Evolutionary conservation across 1,140 invertebrate genomes (phyloP).

Genomic region (Glossosoma conforme): DNA sequence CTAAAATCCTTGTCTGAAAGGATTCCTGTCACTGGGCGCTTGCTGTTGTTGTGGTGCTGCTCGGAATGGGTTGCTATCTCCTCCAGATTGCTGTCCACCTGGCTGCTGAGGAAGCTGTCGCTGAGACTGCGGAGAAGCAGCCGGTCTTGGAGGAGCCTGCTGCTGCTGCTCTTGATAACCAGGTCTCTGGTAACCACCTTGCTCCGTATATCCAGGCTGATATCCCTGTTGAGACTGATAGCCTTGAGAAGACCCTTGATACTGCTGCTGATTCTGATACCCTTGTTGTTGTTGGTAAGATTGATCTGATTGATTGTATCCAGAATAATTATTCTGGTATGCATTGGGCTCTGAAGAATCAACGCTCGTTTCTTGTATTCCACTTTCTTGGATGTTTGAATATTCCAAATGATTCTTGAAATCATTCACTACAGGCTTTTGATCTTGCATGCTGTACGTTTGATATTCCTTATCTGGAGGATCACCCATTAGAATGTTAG

Average conservation of each 20-base stretch:
- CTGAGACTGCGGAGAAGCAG: constrained; percentile 38
- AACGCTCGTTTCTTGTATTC: constrained; percentile 64
- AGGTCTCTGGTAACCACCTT: constrained; percentile 48
- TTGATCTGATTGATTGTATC: constrained; percentile 31
- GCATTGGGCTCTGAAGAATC: constrained; percentile 46
- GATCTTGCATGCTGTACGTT: constrained; percentile 87
- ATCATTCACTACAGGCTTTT: constrained; percentile 67
- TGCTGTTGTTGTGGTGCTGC: constrained; percentile 34
- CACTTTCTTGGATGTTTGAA: constrained; percentile 48
- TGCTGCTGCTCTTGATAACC: constrained; percentile 46
- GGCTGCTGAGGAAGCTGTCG: constrained; percentile 36
- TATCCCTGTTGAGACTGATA: constrained; percentile 47
- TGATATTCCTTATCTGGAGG: constrained; percentile 90
- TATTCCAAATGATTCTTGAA: constrained; percentile 77
- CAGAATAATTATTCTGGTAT: constrained; percentile 35
- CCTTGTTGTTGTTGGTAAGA: constrained; percentile 40
- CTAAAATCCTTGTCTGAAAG: constrained; percentile 43
- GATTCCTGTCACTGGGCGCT: constrained; percentile 50
- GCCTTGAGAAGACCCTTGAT: constrained; percentile 33
- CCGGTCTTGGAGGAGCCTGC: constrained; percentile 37
- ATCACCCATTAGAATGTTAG: constrained; percentile 86
- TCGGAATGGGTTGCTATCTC: constrained; percentile 56
- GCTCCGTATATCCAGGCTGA: constrained; percentile 35
- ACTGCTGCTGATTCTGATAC: constrained; percentile 46
- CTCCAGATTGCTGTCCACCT: constrained; percentile 38